A percentile compares a stretch with the other conserved stretches of the same genome.
These are phyloP conservation scores for Nannospalax galili DNA, from an alignment of 2,113 vertebrate species.

Conservation along the genomic window DNA sequence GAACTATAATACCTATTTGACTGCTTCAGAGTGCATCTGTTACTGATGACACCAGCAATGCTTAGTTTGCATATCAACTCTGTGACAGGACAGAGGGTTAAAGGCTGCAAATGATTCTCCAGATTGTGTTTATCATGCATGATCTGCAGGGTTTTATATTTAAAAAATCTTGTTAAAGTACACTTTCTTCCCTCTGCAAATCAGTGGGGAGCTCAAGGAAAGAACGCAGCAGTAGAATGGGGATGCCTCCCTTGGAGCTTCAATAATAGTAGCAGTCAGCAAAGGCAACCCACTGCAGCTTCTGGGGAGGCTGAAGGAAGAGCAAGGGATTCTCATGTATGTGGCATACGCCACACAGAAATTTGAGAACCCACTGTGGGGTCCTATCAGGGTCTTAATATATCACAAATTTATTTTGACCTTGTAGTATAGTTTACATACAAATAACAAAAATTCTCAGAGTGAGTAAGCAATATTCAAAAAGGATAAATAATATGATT, in stretches of 20 bases:
- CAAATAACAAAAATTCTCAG: background rate
- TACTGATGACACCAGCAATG: background rate
- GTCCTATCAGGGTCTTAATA: background rate
- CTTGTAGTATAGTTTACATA: background rate
- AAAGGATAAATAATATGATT: background rate
- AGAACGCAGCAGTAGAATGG: background rate
- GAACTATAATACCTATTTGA: background rate
- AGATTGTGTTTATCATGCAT: background rate
- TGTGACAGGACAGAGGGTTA: background rate
- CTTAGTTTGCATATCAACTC: background rate
- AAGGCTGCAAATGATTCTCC: background rate
- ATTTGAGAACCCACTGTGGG: background rate
- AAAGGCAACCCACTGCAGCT: background rate
- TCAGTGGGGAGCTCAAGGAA: background rate
- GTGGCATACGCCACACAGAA: background rate
- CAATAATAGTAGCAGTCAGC: background rate
- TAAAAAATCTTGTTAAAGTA: background rate
- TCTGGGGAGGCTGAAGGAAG: background rate
- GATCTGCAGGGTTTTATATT: background rate
- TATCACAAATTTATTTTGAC: slow-evolving; percentile 4
- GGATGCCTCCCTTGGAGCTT: background rate
- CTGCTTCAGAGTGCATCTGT: background rate
- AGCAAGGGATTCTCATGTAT: background rate
- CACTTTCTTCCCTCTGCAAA: background rate
- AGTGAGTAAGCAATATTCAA: background rate